phyloP scores from a whole-genome alignment of 2,797 vertebrate species.

The Crypturellus tataupa region DNA sequence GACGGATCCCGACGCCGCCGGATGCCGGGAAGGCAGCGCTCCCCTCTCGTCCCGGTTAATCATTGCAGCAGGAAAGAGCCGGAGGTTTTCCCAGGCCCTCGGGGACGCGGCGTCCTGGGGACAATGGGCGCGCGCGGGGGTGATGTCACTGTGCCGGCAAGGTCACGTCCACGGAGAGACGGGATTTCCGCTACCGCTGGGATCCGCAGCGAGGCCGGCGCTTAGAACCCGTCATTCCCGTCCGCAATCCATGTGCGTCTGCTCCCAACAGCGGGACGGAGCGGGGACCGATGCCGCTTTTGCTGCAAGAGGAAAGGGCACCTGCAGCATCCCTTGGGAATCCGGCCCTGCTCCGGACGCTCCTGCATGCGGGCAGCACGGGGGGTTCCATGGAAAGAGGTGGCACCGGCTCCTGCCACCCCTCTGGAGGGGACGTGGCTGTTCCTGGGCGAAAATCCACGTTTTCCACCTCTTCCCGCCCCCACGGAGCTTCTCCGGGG shows the following conservation, averaged over 20 bases:
- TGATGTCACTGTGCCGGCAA: not conserved
- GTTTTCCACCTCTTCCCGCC: no score
- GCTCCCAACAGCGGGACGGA: not conserved
- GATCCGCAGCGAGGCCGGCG: not conserved
- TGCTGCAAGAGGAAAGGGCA: no score
- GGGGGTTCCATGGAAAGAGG: no score
- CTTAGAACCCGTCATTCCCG: not conserved
- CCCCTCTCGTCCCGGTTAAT: accelerated
- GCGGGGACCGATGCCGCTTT: no score
- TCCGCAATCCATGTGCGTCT: no score
- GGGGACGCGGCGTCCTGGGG: accelerated
- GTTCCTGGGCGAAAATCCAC: no score
- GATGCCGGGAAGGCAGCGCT: not conserved
- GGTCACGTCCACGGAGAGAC: not conserved
- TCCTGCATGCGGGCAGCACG: no score
- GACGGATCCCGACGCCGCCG: not conserved
- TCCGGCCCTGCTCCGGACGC: no score
- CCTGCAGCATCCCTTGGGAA: no score
- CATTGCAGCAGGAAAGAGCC: not conserved
- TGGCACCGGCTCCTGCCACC: no score
- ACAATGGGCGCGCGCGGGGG: not conserved
- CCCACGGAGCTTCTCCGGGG: no score
- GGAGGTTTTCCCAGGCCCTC: not conserved
- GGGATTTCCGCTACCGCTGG: not conserved
- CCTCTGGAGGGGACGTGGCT: no score